Percentiles rank a stretch among this genome's conserved stretches.
These are phyloP conservation scores for Thymallus thymallus DNA, from an alignment of 2,113 vertebrate species.

Conservation along the genomic window DNA sequence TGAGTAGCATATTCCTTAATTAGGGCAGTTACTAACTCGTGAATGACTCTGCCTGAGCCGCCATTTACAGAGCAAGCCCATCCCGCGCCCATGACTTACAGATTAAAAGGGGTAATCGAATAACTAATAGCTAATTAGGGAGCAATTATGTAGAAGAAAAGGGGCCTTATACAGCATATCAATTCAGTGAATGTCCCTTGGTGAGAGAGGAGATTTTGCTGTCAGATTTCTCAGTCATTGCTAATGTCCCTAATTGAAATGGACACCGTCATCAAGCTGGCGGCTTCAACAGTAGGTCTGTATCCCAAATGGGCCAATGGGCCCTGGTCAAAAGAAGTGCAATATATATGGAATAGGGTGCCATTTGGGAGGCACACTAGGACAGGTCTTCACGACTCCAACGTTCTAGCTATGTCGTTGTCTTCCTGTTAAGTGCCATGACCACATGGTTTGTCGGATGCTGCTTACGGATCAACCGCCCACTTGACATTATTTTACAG, in stretches of 20 bases:
- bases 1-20: conserved; percentile 54
- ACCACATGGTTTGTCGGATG: not conserved
- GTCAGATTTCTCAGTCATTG: conserved; percentile 45
- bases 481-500: not conserved
- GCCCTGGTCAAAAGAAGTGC: no score
- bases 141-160: conserved; percentile 61
- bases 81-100: conserved; percentile 35
- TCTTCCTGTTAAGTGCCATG: no score
- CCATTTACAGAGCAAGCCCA: conserved; percentile 39
- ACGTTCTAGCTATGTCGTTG: not conserved
- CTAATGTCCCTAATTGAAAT: conserved; percentile 37
- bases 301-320: no score
- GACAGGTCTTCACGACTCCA: not conserved
- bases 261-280: not conserved
- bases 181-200: conserved; percentile 23
- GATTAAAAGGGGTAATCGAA: conserved; percentile 62
- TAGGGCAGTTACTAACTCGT: conserved; percentile 54
- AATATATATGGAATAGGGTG: no score
- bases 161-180: conserved; percentile 41
- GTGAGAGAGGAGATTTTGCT: conserved; percentile 13
- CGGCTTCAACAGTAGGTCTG: not conserved
- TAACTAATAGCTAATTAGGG: conserved; percentile 68
- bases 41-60: conserved; percentile 52
- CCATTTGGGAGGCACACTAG: no score
- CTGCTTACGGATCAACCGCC: not conserved